Evolutionary conservation across 1,140 invertebrate species (phyloP).

Genomic region (Drepana arcuata): DNA sequence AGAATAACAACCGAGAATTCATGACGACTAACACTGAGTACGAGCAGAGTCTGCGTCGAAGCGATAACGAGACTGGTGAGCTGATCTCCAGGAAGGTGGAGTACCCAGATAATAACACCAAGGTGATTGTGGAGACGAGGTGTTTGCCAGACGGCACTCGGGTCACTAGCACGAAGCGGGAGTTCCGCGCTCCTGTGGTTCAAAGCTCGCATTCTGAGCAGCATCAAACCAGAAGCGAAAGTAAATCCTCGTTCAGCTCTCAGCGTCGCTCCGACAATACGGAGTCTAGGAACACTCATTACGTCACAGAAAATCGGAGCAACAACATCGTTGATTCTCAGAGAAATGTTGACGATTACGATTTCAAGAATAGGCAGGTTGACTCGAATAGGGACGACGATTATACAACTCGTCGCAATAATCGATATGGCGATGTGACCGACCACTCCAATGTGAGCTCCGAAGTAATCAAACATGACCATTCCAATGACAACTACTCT

Average conservation of each 20-base stretch:
- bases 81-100: slow-evolving; percentile 73
- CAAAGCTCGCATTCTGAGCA: slow-evolving; percentile 41
- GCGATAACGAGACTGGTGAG: slow-evolving; percentile 42
- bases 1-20: slow-evolving; percentile 27
- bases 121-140: slow-evolving; percentile 76
- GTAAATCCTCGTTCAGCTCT: slow-evolving; percentile 28
- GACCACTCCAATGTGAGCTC: no score
- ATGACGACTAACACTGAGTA: slow-evolving; percentile 22
- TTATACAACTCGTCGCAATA: background rate
- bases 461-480: no score
- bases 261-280: slow-evolving; percentile 29
- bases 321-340: slow-evolving; percentile 49
- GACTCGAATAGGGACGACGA: slow-evolving; percentile 11
- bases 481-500: slow-evolving; percentile 19
- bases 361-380: slow-evolving; percentile 43
- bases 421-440: no score
- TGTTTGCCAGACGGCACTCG: slow-evolving; percentile 76
- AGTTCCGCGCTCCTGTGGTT: slow-evolving; percentile 69
- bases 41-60: slow-evolving; percentile 5
- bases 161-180: slow-evolving; percentile 76
- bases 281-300: slow-evolving; percentile 12
- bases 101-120: slow-evolving; percentile 75
- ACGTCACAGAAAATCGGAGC: slow-evolving; percentile 23
- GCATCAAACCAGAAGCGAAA: slow-evolving; percentile 40
- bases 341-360: slow-evolving; percentile 39